A percentile compares a stretch with the other conserved stretches of the same genome.
Evolutionary conservation across 2,113 vertebrate species (phyloP).

Genomic region (Psittacus erithacus): DNA sequence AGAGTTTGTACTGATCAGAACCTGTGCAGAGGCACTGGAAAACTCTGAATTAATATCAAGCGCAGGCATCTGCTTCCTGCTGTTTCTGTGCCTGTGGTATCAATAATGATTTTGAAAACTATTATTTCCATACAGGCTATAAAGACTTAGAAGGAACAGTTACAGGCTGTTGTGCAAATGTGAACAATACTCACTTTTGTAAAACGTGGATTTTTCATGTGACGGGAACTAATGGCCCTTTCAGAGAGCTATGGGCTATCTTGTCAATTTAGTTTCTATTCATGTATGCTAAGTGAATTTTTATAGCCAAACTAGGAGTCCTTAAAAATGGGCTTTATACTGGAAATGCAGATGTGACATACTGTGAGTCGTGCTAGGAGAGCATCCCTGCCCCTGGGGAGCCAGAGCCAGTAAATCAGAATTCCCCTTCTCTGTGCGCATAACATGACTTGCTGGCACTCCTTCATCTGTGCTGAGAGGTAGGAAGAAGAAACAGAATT

Average conservation of each 20-base stretch:
- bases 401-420: constrained; percentile 37
- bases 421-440: not conserved
- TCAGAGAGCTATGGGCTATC: constrained; percentile 54
- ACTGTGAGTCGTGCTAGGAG: constrained; percentile 2
- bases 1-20: not conserved
- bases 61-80: not conserved
- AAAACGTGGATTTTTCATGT: not conserved
- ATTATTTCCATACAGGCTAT: not conserved
- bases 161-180: constrained; percentile 38
- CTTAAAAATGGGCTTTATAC: constrained; percentile 59
- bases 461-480: constrained; percentile 43
- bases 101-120: constrained; percentile 20
- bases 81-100: constrained; percentile 14
- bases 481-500: constrained; percentile 54
- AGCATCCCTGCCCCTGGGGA: constrained; percentile 40
- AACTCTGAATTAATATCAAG: not conserved
- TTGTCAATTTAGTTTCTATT: constrained; percentile 56
- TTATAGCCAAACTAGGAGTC: constrained; percentile 55
- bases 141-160: constrained; percentile 32
- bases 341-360: constrained; percentile 46
- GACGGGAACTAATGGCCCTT: constrained; percentile 55
- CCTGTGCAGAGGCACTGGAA: not conserved
- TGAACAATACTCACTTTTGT: constrained; percentile 34
- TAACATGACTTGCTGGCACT: not conserved
- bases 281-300: constrained; percentile 61